Base-by-base conservation (phyloP, 2,888 invertebrate species). In the Diaperis boleti region DNA sequence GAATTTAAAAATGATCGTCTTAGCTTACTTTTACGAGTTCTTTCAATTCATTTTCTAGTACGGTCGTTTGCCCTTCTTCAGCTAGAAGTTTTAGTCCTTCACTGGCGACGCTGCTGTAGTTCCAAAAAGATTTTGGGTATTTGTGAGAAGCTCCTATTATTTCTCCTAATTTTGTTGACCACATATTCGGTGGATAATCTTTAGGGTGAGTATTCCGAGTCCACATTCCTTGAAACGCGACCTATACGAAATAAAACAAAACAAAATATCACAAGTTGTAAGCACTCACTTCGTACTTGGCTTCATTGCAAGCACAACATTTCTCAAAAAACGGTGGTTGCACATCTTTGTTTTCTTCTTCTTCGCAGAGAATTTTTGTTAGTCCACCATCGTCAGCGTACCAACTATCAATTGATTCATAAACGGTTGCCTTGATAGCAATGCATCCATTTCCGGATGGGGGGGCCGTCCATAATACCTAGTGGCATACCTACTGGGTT, bases 281-380 rank as follows among this genome's bases (percentile, higher is more conserved):
- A 14, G 4, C 26, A 35, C 77, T 73, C 71, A 91, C 92, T 83
- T 95, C 95, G 79, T 98, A 98, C 81, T 96, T 96, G 6, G 98
- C 98, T 77, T 97, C 95, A 69, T 95, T 93, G 73, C 97, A 97
- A 15, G 97, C 95, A 79, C 95, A 95, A 78, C 97, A 97, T 0
- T 87, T 88, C 71, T 88, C 87, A 2, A 88, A 80, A 6, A 89
- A 85, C 20, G 84, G 83, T 0, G 90, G 88, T 70, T 88, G 88
- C 3, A 85, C 83, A 62, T 88, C 87, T 37, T 86, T 82, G 59
- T 84, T 84, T 14, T 85, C 82, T 22, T 83, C 83, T 67, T 86
- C 83, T 76, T 92, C 92, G 77, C 94, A 94, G 57, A 94, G 81
- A 41, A 86, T 86, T 73, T 87, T 87, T 0, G 87, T 89, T 10